Evolutionary conservation across 1,140 invertebrate species (phyloP).

Genomic region (Agrypnia vestita): DNA sequence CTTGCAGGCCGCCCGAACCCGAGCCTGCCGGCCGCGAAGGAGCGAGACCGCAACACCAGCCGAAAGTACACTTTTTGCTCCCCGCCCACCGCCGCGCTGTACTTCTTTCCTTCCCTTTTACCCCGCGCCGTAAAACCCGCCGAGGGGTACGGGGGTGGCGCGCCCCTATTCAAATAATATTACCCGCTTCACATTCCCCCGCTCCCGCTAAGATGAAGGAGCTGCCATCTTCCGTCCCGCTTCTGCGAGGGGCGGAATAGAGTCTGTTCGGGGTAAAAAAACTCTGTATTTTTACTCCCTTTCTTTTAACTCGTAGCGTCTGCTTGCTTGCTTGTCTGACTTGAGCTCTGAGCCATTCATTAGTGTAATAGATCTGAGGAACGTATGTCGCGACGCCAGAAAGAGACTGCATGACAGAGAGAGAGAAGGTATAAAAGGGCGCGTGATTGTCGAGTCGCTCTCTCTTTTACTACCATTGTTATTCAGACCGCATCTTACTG

Average conservation of each 20-base stretch:
- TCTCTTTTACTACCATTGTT: too few species aligned
- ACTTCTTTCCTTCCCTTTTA: conserved; percentile 52
- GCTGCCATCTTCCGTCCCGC: conserved; percentile 56
- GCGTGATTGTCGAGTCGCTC: too few species aligned
- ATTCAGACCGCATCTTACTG: too few species aligned
- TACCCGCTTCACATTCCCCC: conserved; percentile 42
- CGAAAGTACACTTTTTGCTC: conserved; percentile 60
- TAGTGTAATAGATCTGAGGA: too few species aligned
- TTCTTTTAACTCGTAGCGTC: too few species aligned
- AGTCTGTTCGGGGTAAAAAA: conserved; percentile 3
- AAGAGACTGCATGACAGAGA: too few species aligned
- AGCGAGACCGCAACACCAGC: conserved; percentile 57
- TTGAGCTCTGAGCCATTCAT: too few species aligned
- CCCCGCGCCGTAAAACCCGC: conserved; percentile 22
- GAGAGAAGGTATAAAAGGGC: too few species aligned
- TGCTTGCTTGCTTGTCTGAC: too few species aligned
- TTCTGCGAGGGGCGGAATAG: conserved; percentile 49
- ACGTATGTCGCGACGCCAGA: too few species aligned
- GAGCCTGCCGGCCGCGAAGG: conserved; percentile 30
- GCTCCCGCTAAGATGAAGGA: conserved; percentile 55
- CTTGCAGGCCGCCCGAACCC: neutral
- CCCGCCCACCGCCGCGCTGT: conserved; percentile 49
- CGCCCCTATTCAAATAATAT: conserved; percentile 58
- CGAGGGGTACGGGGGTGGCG: neutral
- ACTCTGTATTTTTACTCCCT: too few species aligned